Conservation (phyloP, 2,113 vertebrate genomes). For the Henicopernis longicauda region DNA sequence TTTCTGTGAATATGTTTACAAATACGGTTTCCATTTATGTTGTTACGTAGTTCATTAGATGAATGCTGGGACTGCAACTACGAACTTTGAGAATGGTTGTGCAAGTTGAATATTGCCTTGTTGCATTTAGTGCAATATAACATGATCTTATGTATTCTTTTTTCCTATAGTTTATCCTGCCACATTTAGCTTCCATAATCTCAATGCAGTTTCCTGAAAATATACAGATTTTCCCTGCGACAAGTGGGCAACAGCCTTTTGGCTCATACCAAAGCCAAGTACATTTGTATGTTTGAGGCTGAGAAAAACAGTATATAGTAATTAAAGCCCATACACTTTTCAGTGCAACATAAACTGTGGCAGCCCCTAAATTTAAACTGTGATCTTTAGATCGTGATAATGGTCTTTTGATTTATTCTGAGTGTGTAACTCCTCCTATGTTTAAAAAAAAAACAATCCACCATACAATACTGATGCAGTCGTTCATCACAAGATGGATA, state of each 20-base stretch:
- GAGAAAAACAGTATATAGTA: background rate
- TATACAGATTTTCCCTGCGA: background rate
- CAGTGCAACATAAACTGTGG: background rate
- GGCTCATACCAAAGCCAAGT: background rate
- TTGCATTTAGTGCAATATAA: background rate
- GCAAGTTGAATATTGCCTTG: background rate
- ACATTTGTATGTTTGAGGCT: background rate
- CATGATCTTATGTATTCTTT: background rate
- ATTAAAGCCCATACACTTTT: background rate
- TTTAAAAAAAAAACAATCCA: background rate
- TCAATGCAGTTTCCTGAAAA: accelerated
- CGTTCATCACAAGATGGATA: background rate
- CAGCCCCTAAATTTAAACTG: background rate
- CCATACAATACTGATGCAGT: background rate
- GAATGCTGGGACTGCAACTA: background rate
- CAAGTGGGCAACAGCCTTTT: background rate
- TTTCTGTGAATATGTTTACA: background rate
- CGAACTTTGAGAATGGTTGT: background rate
- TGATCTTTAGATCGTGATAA: background rate
- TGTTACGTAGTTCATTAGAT: background rate
- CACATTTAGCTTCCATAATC: background rate
- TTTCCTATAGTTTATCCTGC: background rate
- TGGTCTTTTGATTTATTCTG: background rate
- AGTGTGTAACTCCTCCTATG: background rate
- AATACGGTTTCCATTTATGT: background rate